Percentiles rank a stretch among this genome's conserved stretches.
Conservation (phyloP, 2,797 vertebrate species). For the Pagetopsis macropterus region DNA sequence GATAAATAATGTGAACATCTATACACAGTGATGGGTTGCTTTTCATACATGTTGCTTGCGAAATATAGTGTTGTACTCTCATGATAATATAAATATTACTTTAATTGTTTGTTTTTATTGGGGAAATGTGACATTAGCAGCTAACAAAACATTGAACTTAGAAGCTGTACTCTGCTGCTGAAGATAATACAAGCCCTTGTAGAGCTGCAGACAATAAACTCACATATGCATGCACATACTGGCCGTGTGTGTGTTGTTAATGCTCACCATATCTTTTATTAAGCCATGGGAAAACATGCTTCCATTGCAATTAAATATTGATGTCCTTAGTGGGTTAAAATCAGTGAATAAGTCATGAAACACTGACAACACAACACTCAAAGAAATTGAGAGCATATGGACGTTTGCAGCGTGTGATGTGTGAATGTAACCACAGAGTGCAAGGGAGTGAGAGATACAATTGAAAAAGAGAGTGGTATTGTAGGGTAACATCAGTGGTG, state of each 20-base stretch:
- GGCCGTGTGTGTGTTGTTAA: conserved; percentile 33
- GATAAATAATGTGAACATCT: neutral
- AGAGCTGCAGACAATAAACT: conserved; percentile 41
- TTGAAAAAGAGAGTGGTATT: conserved; percentile 16
- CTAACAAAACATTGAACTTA: neutral
- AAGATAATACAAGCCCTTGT: conserved; percentile 46
- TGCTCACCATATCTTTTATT: conserved; percentile 68
- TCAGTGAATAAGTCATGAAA: conserved; percentile 84
- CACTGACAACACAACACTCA: conserved; percentile 72
- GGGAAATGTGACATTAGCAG: neutral
- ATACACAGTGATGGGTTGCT: neutral
- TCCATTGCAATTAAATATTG: conserved; percentile 79
- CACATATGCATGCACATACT: conserved; percentile 46
- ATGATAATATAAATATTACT: neutral
- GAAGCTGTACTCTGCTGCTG: neutral
- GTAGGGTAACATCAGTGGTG: conserved; percentile 38
- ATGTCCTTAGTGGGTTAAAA: conserved; percentile 72
- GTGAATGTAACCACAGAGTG: conserved; percentile 61
- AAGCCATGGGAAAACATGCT: conserved; percentile 75
- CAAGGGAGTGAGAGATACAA: conserved; percentile 17
- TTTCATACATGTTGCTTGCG: neutral
- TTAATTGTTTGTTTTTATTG: neutral
- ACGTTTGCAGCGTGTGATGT: conserved; percentile 62
- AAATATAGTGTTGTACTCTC: neutral
- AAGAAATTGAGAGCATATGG: conserved; percentile 62